Base-by-base conservation (phyloP, 2,888 invertebrate genomes). In the Eupithecia abbreviata region DNA sequence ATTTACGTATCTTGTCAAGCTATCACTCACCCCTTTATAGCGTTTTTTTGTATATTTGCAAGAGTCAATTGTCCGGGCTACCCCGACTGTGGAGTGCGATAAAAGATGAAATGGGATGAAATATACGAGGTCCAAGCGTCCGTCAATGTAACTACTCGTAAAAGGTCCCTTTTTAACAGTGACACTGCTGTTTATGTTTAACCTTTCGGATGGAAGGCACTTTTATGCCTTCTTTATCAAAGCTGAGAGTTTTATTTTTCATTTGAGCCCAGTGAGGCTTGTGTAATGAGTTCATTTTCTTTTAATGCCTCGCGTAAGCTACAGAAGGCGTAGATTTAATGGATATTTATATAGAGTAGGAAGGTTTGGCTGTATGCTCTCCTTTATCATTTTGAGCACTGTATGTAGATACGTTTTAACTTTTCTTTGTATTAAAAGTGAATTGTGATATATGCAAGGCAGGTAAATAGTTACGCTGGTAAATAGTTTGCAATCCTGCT, bases 21-120 rank as follows among this genome's bases (percentile, higher is more conserved):
- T 79, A 85, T 85, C 86, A 83, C 83, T 78, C 82, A 83, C 84
- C 84, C 82, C 82, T 85, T 81, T 83, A 79, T 84, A 86, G 82
- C 84, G 84, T 88, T 86, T 88, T 69, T 87, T 88, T 84, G 86
- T 87, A 82, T 84, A 85, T 87, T 84, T 85, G 83, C 82, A 82
- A 85, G 85, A 86, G 86, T 87, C 89, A 89, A 91, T 92, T 91
- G 91, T 91, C 85, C 88, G 87, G 84, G 87, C 77, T 85, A 89
- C 83, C 85, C 90, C 89, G 86, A 81, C 87, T 88, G 90, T 89
- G 85, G 86, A 86, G 85, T 86, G 88, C 84, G 90, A 93, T 92
- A 92, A 92, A 91, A 89, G 84, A 88, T 85, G 92, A 91, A 92
- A 92, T 76, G 91, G 90, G 90, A 92, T 92, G 91, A 92, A 89